phyloP scores from a whole-genome alignment of 2,888 invertebrate species.

The Carterocephalus palaemon region DNA sequence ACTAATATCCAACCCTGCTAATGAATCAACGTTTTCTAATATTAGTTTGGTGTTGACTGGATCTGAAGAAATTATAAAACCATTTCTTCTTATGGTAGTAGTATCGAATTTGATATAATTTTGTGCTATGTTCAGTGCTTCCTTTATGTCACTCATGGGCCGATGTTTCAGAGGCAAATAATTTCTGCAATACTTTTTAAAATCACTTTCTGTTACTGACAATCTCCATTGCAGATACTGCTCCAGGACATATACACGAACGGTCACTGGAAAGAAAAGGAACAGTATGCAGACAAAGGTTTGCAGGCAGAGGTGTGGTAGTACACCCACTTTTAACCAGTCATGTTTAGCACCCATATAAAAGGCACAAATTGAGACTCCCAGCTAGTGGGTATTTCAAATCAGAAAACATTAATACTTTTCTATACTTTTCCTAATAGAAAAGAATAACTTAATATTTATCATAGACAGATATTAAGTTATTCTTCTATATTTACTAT shows the following conservation, averaged over 20 bases:
- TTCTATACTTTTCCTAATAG: too few species aligned
- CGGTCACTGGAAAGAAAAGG: slow-evolving; percentile 50
- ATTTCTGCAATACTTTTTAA: slow-evolving; percentile 57
- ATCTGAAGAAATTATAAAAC: slow-evolving; percentile 79
- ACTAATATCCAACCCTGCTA: slow-evolving; percentile 78
- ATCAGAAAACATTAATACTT: too few species aligned
- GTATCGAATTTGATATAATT: slow-evolving; percentile 76
- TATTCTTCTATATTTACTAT: too few species aligned
- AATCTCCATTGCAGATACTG: slow-evolving; percentile 60
- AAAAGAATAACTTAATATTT: too few species aligned
- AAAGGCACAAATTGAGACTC: too few species aligned
- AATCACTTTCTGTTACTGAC: slow-evolving; percentile 52
- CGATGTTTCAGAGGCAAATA: slow-evolving; percentile 63
- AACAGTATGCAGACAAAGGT: too few species aligned
- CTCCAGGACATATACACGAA: slow-evolving; percentile 61
- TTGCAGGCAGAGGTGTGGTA: too few species aligned
- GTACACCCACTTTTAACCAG: too few species aligned
- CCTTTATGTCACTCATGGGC: slow-evolving; percentile 69
- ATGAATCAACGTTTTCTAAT: slow-evolving; percentile 69
- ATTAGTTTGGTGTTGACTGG: slow-evolving; percentile 79
- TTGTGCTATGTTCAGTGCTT: slow-evolving; percentile 76
- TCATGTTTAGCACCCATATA: too few species aligned
- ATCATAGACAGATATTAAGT: too few species aligned
- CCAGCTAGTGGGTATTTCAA: too few species aligned
- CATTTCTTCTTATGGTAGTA: slow-evolving; percentile 76